Evolutionary conservation across 2,888 invertebrate genomes (phyloP), one percentile per base, ranked within the genome.

Genomic region (Phymatocera aterrima): DNA sequence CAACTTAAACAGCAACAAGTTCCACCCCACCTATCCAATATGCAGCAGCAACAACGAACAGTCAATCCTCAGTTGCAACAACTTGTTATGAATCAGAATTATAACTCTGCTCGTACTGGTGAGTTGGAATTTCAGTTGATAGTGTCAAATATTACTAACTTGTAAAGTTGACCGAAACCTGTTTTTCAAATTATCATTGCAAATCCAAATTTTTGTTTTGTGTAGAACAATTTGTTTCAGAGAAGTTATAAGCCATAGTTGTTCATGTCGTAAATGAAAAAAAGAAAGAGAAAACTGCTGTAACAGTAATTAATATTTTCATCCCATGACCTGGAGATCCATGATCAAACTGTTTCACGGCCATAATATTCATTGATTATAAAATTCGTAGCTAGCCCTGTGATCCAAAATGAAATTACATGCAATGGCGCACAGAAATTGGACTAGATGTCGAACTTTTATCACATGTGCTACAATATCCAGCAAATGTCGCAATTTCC

Each of bases 1-100:
- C 88, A 91, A 82, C 85, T 88, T 91, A 81, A 93, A 57, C 90
- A 92, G 28, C 93, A 93, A 79, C 93, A 93, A 84, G 90, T 93
- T 74, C 91, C 85, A 74, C 85, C 87, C 40, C 88, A 87, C 82
- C 84, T 87, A 75, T 82, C 87, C 70, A 88, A 80, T 85, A 92
- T 93, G 91, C 87, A 91, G 91, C 87, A 91, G 78, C 90, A 91
- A 78, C 89, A 89, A 77, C 83, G 85, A 77, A 85, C 79, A 72
- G 83, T 85, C 54, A 87, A 84, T 78, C 84, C 87, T 18, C 86
- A 87, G 79, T 83, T 86, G 82, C 88, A 88, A 78, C 84, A 79
- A 37, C 74, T 88, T 79, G 85, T 86, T 28, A 81, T 88, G 80
- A 88, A 88, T 80, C 89, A 90, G 82, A 87, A 88, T 78, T 85